Base-by-base conservation (phyloP, 2,888 invertebrate species). In the Malthinus flaveolus region DNA sequence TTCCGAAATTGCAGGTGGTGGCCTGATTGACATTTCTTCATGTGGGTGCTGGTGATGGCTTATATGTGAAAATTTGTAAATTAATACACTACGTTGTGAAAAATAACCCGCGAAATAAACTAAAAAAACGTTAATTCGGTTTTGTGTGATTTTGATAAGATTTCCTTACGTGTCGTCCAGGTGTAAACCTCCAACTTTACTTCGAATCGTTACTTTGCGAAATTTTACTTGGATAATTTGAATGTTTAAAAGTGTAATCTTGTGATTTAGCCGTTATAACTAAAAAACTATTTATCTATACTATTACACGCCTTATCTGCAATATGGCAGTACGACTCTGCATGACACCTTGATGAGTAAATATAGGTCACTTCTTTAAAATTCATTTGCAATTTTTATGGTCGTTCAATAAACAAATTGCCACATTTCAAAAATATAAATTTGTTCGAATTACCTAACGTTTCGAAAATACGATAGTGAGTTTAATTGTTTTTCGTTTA, bases 21-120 rank as follows among this genome's bases (percentile, higher is more conserved):
- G 71, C 71, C 76, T 75, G 77, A 77, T 78, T 77, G 78, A 79
- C 78, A 74, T 77, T 76, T 78, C 73, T 75, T 73, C 73, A 74
- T 75, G 73, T 72, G 73, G 73, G 70, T 73, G 71, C 71, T 59
- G 68, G 72, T 73, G 71, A 65, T 60, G 63, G 61, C 64, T 65
- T 66, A 61, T 60, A 64, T 61, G 61, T 62, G 62, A 64, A 67
- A 61, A 66, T 62, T 62, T 65, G 59, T 54, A 52, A 53, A 56
- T 52, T 50, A 47, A 33, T 23, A 10, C 15, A 49, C 34, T 46
- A 44, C 31, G 12, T 45, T 36, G 56, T 45, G 49, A 10, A 13
- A 34, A 34, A n/a, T 50, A 32, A 23, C 31, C 15, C 32, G 39
- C 13, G 37, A n/a, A 11, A 36, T 39, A 50, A 39, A 32, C 12